Evolutionary conservation across 2,888 invertebrate genomes (phyloP).

Genomic region (Agrilus biguttatus): DNA sequence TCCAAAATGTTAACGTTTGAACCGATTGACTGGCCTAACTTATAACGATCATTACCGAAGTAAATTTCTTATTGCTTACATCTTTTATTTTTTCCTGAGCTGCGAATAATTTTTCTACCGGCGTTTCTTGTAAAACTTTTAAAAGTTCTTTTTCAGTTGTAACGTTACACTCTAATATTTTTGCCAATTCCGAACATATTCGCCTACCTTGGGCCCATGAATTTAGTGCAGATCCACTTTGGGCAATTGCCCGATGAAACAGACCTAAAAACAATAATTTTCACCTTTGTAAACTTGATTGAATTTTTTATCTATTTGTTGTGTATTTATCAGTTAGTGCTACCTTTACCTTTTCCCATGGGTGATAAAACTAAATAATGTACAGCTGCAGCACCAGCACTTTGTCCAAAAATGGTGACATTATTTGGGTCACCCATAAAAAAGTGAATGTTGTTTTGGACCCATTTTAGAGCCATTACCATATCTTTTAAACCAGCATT

Average conservation of each 20-base stretch:
- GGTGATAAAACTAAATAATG: slow-evolving; percentile 36
- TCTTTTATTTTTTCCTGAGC: slow-evolving; percentile 10
- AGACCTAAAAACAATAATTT: slow-evolving; percentile 10
- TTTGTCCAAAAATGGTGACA: slow-evolving; percentile 38
- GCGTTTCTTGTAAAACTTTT: slow-evolving; percentile 19
- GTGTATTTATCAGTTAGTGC: slow-evolving; percentile 18
- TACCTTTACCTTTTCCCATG: slow-evolving; percentile 25
- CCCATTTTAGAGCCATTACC: slow-evolving; percentile 36
- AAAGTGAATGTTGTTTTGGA: slow-evolving; percentile 32
- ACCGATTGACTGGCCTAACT: not conserved
- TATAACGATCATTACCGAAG: not conserved
- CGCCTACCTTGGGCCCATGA: slow-evolving; percentile 19
- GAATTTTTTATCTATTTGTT: slow-evolving; percentile 19
- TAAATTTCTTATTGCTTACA: slow-evolving; percentile 4
- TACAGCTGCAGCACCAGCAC: slow-evolving; percentile 35
- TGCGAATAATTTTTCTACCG: slow-evolving; percentile 7
- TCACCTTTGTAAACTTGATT: not conserved
- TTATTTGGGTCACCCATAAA: slow-evolving; percentile 39
- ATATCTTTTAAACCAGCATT: slow-evolving; percentile 40
- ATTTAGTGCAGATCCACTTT: slow-evolving; percentile 23
- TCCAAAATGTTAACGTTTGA: no score
- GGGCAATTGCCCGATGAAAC: slow-evolving; percentile 24
- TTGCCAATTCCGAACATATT: slow-evolving; percentile 20
- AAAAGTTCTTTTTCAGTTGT: slow-evolving; percentile 24
- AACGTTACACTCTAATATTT: slow-evolving; percentile 1